Evolutionary conservation across 92 coral and sea anemone species (phyloP).

Genomic region (Bergia sp.): DNA sequence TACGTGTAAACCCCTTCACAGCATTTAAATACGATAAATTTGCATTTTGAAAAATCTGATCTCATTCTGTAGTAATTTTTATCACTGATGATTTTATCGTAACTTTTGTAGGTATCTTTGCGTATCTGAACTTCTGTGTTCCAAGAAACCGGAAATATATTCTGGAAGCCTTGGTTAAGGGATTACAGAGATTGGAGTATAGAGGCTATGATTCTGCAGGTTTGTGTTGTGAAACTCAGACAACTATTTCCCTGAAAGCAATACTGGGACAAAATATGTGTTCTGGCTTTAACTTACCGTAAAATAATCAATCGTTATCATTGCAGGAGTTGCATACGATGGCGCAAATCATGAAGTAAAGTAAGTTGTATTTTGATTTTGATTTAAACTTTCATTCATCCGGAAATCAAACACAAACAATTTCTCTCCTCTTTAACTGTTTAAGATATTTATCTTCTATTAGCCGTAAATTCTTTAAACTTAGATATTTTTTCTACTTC

Average conservation of each 20-base stretch:
- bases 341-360: slow-evolving; percentile 63
- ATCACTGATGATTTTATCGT: background rate
- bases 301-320: background rate
- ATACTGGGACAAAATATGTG: background rate
- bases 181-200: slow-evolving; percentile 88
- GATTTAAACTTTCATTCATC: slow-evolving; percentile 7
- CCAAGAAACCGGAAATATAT: slow-evolving; percentile 90
- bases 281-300: background rate
- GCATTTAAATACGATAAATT: background rate
- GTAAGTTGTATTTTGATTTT: slow-evolving; percentile 42
- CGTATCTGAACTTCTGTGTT: slow-evolving; percentile 94
- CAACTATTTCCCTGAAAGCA: background rate
- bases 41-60: slow-evolving; percentile 21
- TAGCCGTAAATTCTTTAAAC: background rate
- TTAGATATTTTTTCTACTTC: background rate
- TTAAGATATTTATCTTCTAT: background rate
- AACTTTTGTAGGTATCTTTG: slow-evolving; percentile 84
- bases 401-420: background rate
- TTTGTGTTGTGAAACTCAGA: slow-evolving; percentile 38
- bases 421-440: slow-evolving; percentile 23
- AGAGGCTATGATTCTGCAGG: slow-evolving; percentile 99
- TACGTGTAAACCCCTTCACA: slow-evolving; percentile 29
- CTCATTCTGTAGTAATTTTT: background rate
- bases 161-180: slow-evolving; percentile 88
- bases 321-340: slow-evolving; percentile 92